These are phyloP conservation scores for Peucedramus taeniatus DNA, from an alignment of 2,113 vertebrate species.

Conservation along the genomic window DNA sequence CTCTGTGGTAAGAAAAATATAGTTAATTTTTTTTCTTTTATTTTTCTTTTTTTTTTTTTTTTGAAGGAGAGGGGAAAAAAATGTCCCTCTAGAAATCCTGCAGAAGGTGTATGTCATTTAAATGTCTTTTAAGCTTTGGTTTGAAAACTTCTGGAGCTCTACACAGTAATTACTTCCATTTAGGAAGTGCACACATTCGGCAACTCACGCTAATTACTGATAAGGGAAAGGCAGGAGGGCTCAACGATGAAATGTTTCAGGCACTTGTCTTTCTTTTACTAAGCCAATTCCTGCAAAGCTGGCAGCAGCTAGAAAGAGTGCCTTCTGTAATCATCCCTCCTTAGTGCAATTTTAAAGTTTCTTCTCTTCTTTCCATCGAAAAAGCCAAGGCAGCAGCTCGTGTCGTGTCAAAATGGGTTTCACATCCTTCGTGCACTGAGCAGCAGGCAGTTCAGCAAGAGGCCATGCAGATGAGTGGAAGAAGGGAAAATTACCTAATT, in stretches of 20 bases:
- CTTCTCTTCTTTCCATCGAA: not conserved
- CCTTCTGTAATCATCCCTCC: not conserved
- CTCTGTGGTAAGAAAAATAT: not conserved
- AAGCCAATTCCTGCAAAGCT: not conserved
- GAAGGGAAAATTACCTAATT: not conserved
- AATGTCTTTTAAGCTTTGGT: not conserved
- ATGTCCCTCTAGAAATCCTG: not conserved
- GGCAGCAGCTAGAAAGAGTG: not conserved
- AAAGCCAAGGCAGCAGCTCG: not conserved
- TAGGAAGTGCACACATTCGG: conserved; percentile 11
- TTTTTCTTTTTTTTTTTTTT: not conserved
- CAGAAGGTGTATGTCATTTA: not conserved
- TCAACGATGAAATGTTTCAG: not conserved
- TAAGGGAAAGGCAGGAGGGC: conserved; percentile 2
- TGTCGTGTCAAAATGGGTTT: not conserved
- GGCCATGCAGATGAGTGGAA: not conserved
- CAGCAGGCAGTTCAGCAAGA: not conserved
- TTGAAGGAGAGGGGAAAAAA: not conserved
- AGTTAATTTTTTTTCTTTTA: not conserved
- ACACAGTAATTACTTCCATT: not conserved
- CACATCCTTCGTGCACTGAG: accelerated
- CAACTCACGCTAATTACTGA: not conserved
- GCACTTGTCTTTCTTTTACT: not conserved
- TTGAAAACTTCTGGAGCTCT: conserved; percentile 16
- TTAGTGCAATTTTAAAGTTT: not conserved